Evolutionary conservation across 2,113 vertebrate species (phyloP).

Genomic region (Chamaea fasciata): DNA sequence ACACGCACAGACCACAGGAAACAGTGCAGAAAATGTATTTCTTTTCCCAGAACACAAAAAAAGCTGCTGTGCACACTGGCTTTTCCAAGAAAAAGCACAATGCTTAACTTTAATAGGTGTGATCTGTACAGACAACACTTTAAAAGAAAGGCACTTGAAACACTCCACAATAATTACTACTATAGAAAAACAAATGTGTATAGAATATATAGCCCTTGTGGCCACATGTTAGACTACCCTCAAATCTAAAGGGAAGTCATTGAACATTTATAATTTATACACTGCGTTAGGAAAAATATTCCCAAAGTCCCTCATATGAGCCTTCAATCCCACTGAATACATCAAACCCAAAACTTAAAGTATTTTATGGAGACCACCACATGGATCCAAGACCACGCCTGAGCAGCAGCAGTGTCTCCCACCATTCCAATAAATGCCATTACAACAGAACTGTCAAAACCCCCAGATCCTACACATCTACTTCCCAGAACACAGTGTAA

Average conservation of each 20-base stretch:
- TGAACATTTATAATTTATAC: not conserved
- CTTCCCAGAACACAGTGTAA: not conserved
- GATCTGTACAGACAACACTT: not conserved
- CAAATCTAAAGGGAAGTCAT: not conserved
- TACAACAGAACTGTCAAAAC: not conserved
- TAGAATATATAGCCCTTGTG: not conserved
- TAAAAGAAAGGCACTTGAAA: not conserved
- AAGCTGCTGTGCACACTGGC: not conserved
- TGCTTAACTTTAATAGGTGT: not conserved
- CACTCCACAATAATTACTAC: not conserved
- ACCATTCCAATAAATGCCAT: not conserved
- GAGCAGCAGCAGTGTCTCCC: not conserved
- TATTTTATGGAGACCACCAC: not conserved
- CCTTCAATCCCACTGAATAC: not conserved
- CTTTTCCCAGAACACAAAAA: not conserved
- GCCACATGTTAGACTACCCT: not conserved
- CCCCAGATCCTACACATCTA: not conserved
- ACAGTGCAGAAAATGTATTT: not conserved
- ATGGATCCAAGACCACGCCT: not conserved
- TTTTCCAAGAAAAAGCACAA: not conserved
- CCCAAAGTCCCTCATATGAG: fast-evolving
- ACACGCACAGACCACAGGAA: not conserved
- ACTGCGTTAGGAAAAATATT: not conserved
- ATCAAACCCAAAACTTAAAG: not conserved
- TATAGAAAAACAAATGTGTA: not conserved